These are phyloP conservation scores for Jaculus jaculus DNA, from an alignment of 2,113 vertebrate species.

Conservation along the genomic window DNA sequence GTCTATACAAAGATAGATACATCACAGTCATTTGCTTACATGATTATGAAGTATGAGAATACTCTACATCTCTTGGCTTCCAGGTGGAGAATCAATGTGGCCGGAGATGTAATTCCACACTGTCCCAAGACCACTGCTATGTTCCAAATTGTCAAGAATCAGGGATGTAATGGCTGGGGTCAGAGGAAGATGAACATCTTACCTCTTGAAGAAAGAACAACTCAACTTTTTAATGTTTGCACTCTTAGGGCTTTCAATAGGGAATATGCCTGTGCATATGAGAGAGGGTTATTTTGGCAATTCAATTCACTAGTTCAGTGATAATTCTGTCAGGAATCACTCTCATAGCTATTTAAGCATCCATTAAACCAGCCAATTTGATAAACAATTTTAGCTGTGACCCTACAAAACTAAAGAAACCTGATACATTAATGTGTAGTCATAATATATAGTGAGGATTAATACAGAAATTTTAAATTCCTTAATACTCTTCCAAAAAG, in stretches of 20 bases:
- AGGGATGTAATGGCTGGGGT: background rate
- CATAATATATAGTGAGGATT: background rate
- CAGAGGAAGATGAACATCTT: background rate
- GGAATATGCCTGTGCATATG: too few relatives aligned
- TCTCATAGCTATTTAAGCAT: background rate
- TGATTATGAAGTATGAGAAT: background rate
- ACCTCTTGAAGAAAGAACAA: background rate
- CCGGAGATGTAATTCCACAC: background rate
- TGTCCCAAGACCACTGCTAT: background rate
- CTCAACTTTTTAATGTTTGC: too few relatives aligned
- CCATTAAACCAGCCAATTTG: background rate
- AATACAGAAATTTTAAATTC: background rate
- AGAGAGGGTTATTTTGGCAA: background rate
- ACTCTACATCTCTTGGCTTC: background rate
- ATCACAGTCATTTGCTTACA: background rate
- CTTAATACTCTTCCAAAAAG: background rate
- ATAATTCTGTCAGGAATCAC: background rate
- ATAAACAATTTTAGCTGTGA: background rate
- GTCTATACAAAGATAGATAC: background rate
- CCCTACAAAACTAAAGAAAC: background rate
- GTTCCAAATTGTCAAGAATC: background rate
- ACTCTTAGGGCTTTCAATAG: background rate
- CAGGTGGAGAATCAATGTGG: background rate
- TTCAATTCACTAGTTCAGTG: too few relatives aligned
- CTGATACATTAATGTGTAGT: background rate